Evolutionary conservation across 2,888 invertebrate species (phyloP), one percentile per base, ranked within the genome.

Genomic region (Macrosiphum euphorbiae): DNA sequence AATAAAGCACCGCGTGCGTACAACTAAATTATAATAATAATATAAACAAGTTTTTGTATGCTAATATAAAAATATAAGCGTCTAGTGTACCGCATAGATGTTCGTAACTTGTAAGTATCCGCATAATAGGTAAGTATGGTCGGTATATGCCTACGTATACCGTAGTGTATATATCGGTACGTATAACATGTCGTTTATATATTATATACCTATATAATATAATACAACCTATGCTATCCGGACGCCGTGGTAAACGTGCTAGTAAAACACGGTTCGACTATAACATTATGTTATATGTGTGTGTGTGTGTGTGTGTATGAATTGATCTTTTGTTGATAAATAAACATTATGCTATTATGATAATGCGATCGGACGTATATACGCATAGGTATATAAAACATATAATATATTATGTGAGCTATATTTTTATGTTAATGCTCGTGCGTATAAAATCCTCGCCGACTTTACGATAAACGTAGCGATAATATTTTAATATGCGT

Each of bases 31-130:
- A 61, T 26, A 16, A 28, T 89, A 41, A 61, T 28, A 28, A 44
- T 89, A 41, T n/a, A 58, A 61, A 89, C 89, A 89, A 89, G 89
- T 78, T 35, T 67, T 61, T 90, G 90, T 90, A 67, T 90, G 90
- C 90, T 47, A 90, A 90, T 90, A 50, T 50, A 7, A 26, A 44
- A 44, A 44, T 44, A 44, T 10, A 47, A 5, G 4, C 3, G 4
- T 78, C 78, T 78, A 78, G 35, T 78, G 35, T 35, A n/a, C 35
- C n/a, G 20, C 35, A 35, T 35, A 78, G n/a, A 67, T 16, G 67
- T 67, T n/a, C 8, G 78, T 78, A 35, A 78, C n/a, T 78, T 78
- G 35, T 78, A 35, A 78, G 78, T 78, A 78, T 78, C 20, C 20
- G 35, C 78, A 78, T 78, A 35, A 8, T 78, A 67, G 67, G 10